Conservation (phyloP, 2,797 vertebrate species). For the Acomys russatus region DNA sequence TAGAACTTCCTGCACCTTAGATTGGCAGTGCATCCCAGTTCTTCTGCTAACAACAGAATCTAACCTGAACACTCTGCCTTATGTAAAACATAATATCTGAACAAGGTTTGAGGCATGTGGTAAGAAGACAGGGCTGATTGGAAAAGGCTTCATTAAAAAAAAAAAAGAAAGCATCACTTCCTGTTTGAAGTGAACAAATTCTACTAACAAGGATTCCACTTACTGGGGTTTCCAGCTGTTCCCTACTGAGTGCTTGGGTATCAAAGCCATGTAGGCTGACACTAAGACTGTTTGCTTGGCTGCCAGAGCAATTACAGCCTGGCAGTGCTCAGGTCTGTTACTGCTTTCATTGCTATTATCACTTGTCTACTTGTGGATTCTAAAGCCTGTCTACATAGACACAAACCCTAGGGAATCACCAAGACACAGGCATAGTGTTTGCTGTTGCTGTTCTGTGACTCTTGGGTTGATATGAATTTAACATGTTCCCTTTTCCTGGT, state of each 20-base stretch:
- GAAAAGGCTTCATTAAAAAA: conserved; percentile 65
- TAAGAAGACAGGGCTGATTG: conserved; percentile 34
- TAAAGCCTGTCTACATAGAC: conserved; percentile 75
- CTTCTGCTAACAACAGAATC: not conserved
- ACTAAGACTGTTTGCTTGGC: conserved; percentile 59
- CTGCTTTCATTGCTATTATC: conserved; percentile 77
- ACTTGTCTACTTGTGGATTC: conserved; percentile 78
- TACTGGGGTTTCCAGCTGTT: conserved; percentile 81
- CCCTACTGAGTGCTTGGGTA: conserved; percentile 74
- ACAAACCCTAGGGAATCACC: conserved; percentile 78
- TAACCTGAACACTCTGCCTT: not conserved
- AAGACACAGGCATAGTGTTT: conserved; percentile 79
- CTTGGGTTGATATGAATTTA: conserved; percentile 78
- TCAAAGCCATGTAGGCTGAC: conserved; percentile 68
- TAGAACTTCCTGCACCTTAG: not conserved
- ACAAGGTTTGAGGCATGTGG: conserved; percentile 25
- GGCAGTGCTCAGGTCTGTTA: conserved; percentile 71
- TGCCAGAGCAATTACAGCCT: conserved; percentile 78
- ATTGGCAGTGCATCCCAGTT: not conserved
- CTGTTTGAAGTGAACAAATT: conserved; percentile 70
- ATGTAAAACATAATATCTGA: not conserved
- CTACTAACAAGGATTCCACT: conserved; percentile 64
- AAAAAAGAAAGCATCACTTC: conserved; percentile 72
- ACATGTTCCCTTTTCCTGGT: conserved; percentile 73
- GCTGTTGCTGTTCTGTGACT: conserved; percentile 22